phyloP scores from a whole-genome alignment of 2,797 vertebrate species.

The Sus cebifrons region DNA sequence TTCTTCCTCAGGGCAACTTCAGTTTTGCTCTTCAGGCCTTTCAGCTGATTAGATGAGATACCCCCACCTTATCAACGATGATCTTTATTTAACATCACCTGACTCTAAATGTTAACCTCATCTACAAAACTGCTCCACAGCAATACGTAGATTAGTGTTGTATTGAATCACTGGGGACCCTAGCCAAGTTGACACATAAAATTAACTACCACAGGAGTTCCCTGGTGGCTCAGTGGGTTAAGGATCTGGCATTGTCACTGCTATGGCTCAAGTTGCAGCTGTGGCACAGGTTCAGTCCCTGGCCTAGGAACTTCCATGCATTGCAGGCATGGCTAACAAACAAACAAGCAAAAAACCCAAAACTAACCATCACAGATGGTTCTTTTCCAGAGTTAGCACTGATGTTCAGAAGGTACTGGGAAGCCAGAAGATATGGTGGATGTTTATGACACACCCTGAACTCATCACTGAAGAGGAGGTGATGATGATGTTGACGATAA shows the following conservation, averaged over 20 bases:
- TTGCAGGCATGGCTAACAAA: no score
- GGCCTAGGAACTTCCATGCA: no score
- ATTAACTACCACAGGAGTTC: background rate
- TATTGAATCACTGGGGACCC: background rate
- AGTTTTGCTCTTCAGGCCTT: background rate
- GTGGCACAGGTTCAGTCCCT: no score
- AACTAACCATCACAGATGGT: background rate
- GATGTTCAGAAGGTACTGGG: background rate
- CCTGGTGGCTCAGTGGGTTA: no score
- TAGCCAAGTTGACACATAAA: background rate
- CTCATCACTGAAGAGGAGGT: background rate
- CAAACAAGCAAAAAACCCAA: no score
- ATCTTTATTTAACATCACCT: background rate
- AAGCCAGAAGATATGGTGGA: background rate
- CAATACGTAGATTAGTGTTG: background rate
- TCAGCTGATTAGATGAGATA: background rate
- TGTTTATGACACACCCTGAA: background rate
- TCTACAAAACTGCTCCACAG: no score
- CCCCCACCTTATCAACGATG: background rate
- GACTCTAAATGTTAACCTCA: no score
- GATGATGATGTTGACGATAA: no score
- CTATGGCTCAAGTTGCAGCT: no score
- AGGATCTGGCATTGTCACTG: no score
- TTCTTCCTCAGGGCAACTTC: background rate
- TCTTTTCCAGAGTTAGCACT: background rate